phyloP scores from a whole-genome alignment of 1,140 invertebrate genomes.

The Drosophila willistoni region DNA sequence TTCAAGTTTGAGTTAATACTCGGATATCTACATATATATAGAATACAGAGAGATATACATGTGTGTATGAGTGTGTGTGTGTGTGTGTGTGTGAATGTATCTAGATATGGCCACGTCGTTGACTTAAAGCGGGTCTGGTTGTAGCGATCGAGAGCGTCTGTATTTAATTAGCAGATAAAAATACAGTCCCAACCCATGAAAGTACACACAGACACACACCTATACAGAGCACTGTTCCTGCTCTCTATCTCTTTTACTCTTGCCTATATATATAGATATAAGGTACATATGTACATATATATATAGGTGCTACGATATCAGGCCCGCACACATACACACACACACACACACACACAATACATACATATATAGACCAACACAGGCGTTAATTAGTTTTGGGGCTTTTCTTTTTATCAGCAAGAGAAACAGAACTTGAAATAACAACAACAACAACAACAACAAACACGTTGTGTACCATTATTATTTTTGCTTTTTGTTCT shows the following conservation, averaged over 20 bases:
- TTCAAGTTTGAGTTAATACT: constrained; percentile 26
- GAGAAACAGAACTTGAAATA: constrained; percentile 29
- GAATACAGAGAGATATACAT: neutral
- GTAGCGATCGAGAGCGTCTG: constrained; percentile 74
- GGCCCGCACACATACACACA: constrained; percentile 14
- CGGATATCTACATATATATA: neutral
- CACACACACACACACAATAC: constrained; percentile 16
- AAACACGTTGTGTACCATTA: neutral
- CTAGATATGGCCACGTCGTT: constrained; percentile 73
- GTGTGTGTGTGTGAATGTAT: neutral
- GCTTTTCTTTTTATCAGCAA: constrained; percentile 77
- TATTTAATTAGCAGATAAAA: constrained; percentile 82
- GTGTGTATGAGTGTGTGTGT: neutral
- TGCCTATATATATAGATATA: neutral
- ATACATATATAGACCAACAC: constrained; percentile 29
- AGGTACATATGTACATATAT: neutral
- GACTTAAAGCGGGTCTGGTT: constrained; percentile 40
- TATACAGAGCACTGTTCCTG: constrained; percentile 13
- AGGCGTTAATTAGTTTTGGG: constrained; percentile 81
- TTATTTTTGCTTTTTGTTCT: constrained; percentile 33
- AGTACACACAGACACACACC: constrained; percentile 41
- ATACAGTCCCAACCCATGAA: constrained; percentile 69
- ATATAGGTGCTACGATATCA: constrained; percentile 11
- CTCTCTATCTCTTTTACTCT: constrained; percentile 36
- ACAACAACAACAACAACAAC: constrained; percentile 15